Evolutionary conservation across 2,797 vertebrate genomes (phyloP), one percentile per base, ranked within the genome.

Genomic region (Ctenopoma multispine): DNA sequence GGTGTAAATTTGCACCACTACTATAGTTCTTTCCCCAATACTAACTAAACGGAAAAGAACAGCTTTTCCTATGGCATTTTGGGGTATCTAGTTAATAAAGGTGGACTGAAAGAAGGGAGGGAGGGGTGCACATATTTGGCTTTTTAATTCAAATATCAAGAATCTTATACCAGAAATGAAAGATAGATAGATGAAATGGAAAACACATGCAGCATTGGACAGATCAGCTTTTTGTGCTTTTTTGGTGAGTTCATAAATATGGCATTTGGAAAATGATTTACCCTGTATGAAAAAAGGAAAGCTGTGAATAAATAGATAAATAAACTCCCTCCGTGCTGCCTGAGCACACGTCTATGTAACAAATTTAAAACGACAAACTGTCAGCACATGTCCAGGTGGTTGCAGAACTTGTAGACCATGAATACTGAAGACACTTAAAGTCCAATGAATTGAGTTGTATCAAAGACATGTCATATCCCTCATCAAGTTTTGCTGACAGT

Each of bases 361-460:
- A 62, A 72, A 84, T 83, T 85, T 80, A 81, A 83, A 79, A 74
- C 75, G 75, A 85, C 83, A 86, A 73, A 84, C 77, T 81, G 77
- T 87, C 81, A 79, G 74, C 72, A 79, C 77, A 81, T 74, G 84
- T 88, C 72, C 83, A 71, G 49, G 51, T 63, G 46, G 71, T 48
- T 69, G 72, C 36, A 36, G 67, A 69, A 58, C 82, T 69, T 80
- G 68, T 76, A 69, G 79, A 64, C 77, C 67, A 61, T 80, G 69
- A 82, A 84, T 71, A 62, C 51, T 50, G 77, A 80, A 72, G 84
- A 87, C 68, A 75, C 63, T 61, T 86, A 80, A 79, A 80, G 69
- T 48, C 78, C 8, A 13, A 69, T 57, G 69, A 80, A 85, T 76
- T 82, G n/a, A 47, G 77, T 65, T 75, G 60, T 48, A 83, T 81